Evolutionary conservation across 2,888 invertebrate species (phyloP), one percentile per base, ranked within the genome.

Genomic region (Allygus modestus): DNA sequence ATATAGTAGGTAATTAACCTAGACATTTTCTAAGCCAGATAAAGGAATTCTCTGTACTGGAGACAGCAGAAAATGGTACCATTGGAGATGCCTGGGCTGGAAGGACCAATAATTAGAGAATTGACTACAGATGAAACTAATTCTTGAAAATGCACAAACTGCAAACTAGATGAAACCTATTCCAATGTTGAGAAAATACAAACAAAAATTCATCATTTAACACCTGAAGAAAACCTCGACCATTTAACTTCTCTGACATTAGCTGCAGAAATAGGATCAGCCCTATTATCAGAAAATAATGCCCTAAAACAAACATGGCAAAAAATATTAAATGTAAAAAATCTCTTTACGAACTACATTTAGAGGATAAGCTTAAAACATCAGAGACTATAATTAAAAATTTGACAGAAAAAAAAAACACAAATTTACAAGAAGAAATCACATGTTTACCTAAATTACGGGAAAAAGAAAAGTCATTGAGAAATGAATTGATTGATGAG

Each of bases 401-500:
- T 31, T 81, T 43, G 20, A 28, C 85, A 31, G 4, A 15, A 23
- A 65, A n/a, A n/a, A n/a, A n/a, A 65, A 65, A 65, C 15, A 65
- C 1, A 5, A 65, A 26, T 15, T 65, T 20, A 65, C 23, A 15
- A 65, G 1, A 65, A 65, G 28, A 65, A 37, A 7, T 37, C 5
- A 9, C 37, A 7, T 37, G 4, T 9, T 7, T 37, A 9, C 4
- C 9, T 9, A 4, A 37, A 37, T 7, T 7, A 37, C 9, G 4
- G 9, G 37, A 37, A 9, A 4, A 37, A 9, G 37, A 37, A 37
- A 37, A 37, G 9, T 37, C 4, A 37, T 37, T 9, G 9, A 37
- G 37, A 37, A 37, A 7, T 37, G 37, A 37, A 37, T 9, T 37
- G n/a, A n/a, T n/a, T n/a, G n/a, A n/a, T n/a, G n/a, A n/a, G n/a